These are phyloP conservation scores for Procambarus clarkii DNA, from an alignment of 1,140 invertebrate species.

Conservation along the genomic window DNA sequence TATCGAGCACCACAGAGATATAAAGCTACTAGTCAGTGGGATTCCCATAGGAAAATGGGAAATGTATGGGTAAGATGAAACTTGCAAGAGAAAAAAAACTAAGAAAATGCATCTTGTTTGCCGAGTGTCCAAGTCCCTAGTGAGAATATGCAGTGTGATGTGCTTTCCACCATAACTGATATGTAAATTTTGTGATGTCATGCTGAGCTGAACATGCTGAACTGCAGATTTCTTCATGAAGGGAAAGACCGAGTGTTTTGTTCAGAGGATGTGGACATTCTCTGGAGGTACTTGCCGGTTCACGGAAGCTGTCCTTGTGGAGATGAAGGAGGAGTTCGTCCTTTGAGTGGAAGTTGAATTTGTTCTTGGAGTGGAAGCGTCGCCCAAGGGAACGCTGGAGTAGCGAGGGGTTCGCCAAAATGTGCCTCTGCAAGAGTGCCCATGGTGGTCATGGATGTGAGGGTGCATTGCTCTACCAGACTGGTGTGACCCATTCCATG, in stretches of 20 bases:
- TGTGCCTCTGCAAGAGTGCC: background rate
- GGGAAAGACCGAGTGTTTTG: background rate
- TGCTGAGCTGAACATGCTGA: background rate
- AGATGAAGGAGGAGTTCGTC: background rate
- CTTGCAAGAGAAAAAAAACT: too few species aligned
- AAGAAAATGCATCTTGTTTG: too few species aligned
- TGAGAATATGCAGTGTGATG: background rate
- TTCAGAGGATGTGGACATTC: slow-evolving; percentile 21
- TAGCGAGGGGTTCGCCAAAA: slow-evolving; percentile 39
- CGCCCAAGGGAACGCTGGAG: slow-evolving; percentile 29
- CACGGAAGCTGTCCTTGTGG: background rate
- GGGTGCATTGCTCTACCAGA: background rate
- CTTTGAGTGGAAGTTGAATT: background rate
- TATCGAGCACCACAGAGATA: background rate
- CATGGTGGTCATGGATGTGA: slow-evolving; percentile 5
- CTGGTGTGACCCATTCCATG: slow-evolving; percentile 34
- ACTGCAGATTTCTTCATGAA: too few species aligned
- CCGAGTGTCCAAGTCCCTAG: too few species aligned
- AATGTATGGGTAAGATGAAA: background rate
- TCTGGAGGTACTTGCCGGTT: slow-evolving; percentile 19
- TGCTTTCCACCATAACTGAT: slow-evolving; percentile 8
- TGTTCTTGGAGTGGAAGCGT: background rate
- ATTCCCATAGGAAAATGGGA: background rate
- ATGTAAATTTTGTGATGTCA: background rate
- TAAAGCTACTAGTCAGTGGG: background rate